Percentiles rank a stretch among this genome's conserved stretches.
These are phyloP conservation scores for Murina feae DNA, from an alignment of 2,113 vertebrate genomes.

Conservation along the genomic window DNA sequence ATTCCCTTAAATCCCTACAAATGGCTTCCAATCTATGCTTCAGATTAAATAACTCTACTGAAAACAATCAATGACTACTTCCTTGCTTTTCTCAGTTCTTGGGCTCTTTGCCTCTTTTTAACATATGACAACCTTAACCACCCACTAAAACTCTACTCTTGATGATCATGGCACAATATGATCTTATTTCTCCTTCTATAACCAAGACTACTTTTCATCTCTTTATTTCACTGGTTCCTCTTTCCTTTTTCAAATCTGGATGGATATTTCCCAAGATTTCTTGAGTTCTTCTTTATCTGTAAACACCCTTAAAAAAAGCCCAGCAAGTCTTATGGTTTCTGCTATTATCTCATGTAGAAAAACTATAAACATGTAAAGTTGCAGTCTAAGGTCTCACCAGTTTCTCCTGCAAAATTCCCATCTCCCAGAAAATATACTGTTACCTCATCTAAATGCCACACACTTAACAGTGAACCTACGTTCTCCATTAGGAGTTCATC, in stretches of 20 bases:
- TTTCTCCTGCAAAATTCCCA: not conserved
- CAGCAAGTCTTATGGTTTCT: not conserved
- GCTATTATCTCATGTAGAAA: not conserved
- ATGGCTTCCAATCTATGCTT: not conserved
- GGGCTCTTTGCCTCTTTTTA: not conserved
- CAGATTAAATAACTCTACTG: not conserved
- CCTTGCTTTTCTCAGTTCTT: not conserved
- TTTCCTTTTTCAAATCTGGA: not conserved
- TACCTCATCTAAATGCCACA: not conserved
- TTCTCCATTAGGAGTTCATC: not conserved
- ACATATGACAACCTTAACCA: not conserved
- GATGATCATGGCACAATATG: not conserved
- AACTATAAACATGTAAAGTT: not conserved
- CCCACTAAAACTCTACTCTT: not conserved
- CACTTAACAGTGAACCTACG: not conserved
- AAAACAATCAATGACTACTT: not conserved
- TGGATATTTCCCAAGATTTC: constrained; percentile 8
- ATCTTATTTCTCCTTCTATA: not conserved
- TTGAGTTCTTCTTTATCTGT: not conserved
- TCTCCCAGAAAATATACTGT: not conserved
- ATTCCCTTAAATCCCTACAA: not conserved
- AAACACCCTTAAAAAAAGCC: not conserved
- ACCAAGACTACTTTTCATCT: not conserved
- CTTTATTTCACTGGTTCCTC: not conserved
- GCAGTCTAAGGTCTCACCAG: not conserved